Evolutionary conservation across 2,113 vertebrate species (phyloP).

Genomic region (Terrapene triunguis): DNA sequence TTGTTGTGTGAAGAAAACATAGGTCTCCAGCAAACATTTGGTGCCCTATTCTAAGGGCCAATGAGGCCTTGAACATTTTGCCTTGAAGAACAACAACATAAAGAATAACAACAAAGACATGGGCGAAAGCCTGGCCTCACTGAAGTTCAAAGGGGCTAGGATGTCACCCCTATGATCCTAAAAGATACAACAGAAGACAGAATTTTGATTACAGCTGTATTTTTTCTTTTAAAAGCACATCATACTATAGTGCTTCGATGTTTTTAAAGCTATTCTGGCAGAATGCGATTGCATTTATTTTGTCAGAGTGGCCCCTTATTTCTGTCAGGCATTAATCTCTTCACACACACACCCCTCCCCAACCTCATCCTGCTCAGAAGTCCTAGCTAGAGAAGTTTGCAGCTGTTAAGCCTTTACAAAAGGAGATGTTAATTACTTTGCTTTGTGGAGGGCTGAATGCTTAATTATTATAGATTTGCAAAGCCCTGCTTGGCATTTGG

Average conservation of each 20-base stretch:
- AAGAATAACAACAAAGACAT: neutral
- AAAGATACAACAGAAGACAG: neutral
- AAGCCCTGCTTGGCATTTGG: neutral
- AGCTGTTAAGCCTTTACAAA: conserved; percentile 27
- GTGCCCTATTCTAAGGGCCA: neutral
- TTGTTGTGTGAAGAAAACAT: neutral
- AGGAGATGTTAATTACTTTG: conserved; percentile 49
- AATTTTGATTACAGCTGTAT: neutral
- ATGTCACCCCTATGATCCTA: neutral
- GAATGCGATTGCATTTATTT: conserved; percentile 2
- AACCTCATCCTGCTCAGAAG: neutral
- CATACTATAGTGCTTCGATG: neutral
- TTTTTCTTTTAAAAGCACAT: conserved; percentile 6
- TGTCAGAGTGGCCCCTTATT: conserved; percentile 24
- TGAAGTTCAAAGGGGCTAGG: neutral
- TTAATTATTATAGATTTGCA: conserved; percentile 50
- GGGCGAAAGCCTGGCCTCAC: neutral
- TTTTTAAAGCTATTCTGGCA: neutral
- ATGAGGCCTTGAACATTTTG: neutral
- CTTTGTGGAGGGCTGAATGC: conserved; percentile 41
- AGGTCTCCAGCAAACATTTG: accelerated
- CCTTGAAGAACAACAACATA: neutral
- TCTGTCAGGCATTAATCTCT: neutral
- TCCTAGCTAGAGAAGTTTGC: conserved; percentile 31
- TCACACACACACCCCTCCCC: neutral